Percentiles rank a stretch among this genome's conserved stretches.
These are phyloP conservation scores for Scaptodrosophila lebanonensis DNA, from an alignment of 1,140 invertebrate species.

Conservation along the genomic window DNA sequence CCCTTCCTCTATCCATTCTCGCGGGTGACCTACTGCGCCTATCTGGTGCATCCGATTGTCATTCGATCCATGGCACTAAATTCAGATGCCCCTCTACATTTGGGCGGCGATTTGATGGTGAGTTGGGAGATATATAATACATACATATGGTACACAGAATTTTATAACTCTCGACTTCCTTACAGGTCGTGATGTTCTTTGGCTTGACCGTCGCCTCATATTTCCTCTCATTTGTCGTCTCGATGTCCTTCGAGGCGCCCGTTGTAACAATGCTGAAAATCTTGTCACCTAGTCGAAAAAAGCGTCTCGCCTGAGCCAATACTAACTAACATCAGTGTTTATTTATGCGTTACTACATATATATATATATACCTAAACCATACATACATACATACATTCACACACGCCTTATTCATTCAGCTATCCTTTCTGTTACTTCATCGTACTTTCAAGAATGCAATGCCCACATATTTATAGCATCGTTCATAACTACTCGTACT, in stretches of 20 bases:
- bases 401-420: neutral
- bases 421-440: neutral
- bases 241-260: conserved; percentile 88
- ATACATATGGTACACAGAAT: neutral
- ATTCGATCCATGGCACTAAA: conserved; percentile 86
- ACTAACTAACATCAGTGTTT: conserved; percentile 13
- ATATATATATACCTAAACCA: conserved; percentile 46
- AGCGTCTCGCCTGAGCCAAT: conserved; percentile 67
- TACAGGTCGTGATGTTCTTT: conserved; percentile 85
- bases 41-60: conserved; percentile 88
- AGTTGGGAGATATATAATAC: conserved; percentile 37
- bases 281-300: conserved; percentile 82
- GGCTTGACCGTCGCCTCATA: conserved; percentile 88
- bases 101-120: conserved; percentile 86
- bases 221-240: conserved; percentile 86
- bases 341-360: conserved; percentile 51
- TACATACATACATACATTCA: conserved; percentile 22
- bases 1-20: conserved; percentile 89
- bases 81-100: conserved; percentile 86
- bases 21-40: conserved; percentile 89
- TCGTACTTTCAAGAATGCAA: conserved; percentile 1
- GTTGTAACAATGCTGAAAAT: conserved; percentile 91
- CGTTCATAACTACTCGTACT: conserved; percentile 6
- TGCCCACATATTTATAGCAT: conserved; percentile 30
- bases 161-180: neutral